Percentiles rank a stretch among this genome's conserved stretches.
Evolutionary conservation across 1,140 invertebrate species (phyloP).

Genomic region (Phenacoccus solenopsis): DNA sequence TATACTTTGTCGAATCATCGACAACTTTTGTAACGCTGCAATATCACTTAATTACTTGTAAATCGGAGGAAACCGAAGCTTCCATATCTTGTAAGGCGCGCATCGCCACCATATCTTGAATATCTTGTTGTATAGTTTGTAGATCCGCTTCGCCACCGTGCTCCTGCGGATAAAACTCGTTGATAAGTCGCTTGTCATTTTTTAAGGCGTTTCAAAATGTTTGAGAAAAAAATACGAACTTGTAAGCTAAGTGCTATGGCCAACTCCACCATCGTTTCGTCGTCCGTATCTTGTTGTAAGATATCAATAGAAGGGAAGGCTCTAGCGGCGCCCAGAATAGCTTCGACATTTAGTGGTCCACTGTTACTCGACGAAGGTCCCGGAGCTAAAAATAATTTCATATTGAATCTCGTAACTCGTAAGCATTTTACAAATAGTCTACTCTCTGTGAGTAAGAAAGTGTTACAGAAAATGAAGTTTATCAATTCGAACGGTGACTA

Average conservation of each 20-base stretch:
- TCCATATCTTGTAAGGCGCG: constrained; percentile 35
- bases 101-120: constrained; percentile 36
- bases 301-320: constrained; percentile 65
- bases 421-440: neutral
- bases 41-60: neutral
- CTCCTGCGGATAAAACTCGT: neutral
- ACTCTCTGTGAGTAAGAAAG: constrained; percentile 24
- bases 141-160: constrained; percentile 22
- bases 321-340: constrained; percentile 42
- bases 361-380: constrained; percentile 27
- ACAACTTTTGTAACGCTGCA: neutral
- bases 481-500: neutral
- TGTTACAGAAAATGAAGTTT: neutral
- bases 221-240: constrained; percentile 34
- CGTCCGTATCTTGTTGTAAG: constrained; percentile 80
- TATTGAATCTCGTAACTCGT: too few species aligned
- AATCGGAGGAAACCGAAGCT: constrained; percentile 32
- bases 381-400: constrained; percentile 34
- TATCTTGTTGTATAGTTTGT: constrained; percentile 28
- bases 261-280: constrained; percentile 91
- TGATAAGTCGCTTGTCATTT: too few species aligned
- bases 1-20: neutral
- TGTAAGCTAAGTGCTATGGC: constrained; percentile 89
- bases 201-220: too few species aligned
- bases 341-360: constrained; percentile 36